Evolutionary conservation across 2,888 invertebrate species (phyloP).

Genomic region (Orthosia gothica): DNA sequence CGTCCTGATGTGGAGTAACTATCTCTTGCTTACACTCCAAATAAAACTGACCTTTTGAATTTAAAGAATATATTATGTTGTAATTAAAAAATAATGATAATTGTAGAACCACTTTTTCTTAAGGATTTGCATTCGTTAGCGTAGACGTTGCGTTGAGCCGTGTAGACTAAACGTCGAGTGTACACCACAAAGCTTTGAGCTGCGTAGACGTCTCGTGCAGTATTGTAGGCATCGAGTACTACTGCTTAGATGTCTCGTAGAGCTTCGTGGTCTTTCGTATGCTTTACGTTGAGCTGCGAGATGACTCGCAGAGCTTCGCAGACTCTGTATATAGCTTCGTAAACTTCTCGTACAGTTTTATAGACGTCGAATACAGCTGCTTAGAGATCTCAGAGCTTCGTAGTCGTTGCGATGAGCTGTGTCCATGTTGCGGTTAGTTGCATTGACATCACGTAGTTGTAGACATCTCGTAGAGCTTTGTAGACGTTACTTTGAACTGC

Average conservation of each 20-base stretch:
- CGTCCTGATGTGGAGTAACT: slow-evolving; percentile 26
- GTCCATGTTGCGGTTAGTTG: too few relatives aligned
- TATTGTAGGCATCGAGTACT: too few relatives aligned
- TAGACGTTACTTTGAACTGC: too few relatives aligned
- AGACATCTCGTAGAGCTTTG: background rate
- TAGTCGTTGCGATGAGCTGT: background rate
- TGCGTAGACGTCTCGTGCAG: background rate
- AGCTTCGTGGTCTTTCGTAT: background rate
- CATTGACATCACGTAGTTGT: background rate
- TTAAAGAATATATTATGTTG: background rate
- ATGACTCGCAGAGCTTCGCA: background rate
- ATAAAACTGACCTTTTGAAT: slow-evolving; percentile 27
- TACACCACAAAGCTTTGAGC: background rate
- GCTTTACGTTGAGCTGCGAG: background rate
- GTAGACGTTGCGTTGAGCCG: too few relatives aligned
- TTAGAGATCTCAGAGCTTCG: background rate
- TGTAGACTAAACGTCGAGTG: background rate
- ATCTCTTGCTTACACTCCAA: slow-evolving; percentile 26
- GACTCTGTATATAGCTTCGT: background rate
- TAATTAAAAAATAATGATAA: background rate
- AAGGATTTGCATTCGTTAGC: background rate
- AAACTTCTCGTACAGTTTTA: background rate
- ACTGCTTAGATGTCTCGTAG: background rate
- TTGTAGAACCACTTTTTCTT: background rate
- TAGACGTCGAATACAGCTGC: background rate